Base-by-base conservation (phyloP, 2,797 vertebrate species). In the Lates japonicus region DNA sequence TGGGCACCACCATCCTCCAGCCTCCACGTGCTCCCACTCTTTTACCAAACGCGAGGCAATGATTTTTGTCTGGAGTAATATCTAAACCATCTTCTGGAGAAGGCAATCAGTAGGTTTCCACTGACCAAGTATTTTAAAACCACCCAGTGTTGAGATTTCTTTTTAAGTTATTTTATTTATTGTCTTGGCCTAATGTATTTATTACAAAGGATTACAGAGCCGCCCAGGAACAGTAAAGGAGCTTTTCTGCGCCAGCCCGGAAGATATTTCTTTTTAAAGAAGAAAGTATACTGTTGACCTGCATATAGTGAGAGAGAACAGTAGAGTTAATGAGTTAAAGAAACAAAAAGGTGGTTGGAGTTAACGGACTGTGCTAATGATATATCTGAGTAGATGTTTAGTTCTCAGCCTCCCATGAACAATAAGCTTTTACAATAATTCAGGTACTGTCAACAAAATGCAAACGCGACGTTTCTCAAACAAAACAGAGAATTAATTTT, bases 161-260 rank as follows among this genome's bases (percentile, higher is more conserved):
- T 95, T 94, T 94, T 90, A 78, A 87, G 72, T 91, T 92, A 64
- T 94, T 95, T 92, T 93, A n/a, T 93, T 91, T 88, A 93, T 85
- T 95, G 95, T 94, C 94, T 97, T 96, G 96, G 97, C 97, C 97
- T 97, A 97, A 97, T 90, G 95, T 95, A 95, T 95, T 96, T 90
- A 90, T 86, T 87, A 94, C 84, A 78, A 78, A 66, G 88, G 88
- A 90, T 54, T 64, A 90, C 80, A 82, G 82, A 33, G 94, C 93
- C 87, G 80, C 81, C 84, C 85, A 73, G 91, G 83, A 85, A 85
- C 82, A 63, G n/a, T 62, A 84, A 52, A 11, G 78, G 7, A 84
- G 84, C 14, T 64, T 70, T 84, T 83, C 90, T 29, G 89, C 80
- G 86, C 49, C n/a, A n/a, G 58, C 90, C 87, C 86, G 59, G 75